Evolutionary conservation across 2,113 vertebrate species (phyloP).

Genomic region (Trichechus manatus): DNA sequence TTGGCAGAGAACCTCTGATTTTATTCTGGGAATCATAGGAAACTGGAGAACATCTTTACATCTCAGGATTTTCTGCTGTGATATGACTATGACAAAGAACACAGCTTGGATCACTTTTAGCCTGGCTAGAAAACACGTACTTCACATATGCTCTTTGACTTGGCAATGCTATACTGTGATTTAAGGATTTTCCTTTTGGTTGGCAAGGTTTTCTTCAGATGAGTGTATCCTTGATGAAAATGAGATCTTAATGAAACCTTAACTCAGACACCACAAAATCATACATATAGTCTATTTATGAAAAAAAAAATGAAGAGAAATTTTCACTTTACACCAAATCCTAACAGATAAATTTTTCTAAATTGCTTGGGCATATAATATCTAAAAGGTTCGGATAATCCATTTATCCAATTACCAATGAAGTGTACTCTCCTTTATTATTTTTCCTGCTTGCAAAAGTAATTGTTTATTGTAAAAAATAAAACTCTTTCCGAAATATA

Average conservation of each 20-base stretch:
- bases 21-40: conserved; percentile 48
- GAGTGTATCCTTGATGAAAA: conserved; percentile 61
- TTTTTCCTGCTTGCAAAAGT: conserved; percentile 14
- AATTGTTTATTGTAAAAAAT: background rate
- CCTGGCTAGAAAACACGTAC: conserved; percentile 9
- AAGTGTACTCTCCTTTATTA: background rate
- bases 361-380: conserved; percentile 2
- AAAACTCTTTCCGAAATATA: background rate
- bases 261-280: conserved; percentile 42
- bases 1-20: conserved; percentile 28
- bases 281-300: background rate
- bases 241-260: conserved; percentile 71
- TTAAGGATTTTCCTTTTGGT: conserved; percentile 63
- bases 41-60: conserved; percentile 62
- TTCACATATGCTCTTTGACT: conserved; percentile 69
- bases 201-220: conserved; percentile 50
- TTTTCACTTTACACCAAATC: background rate
- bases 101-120: conserved; percentile 20
- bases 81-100: conserved; percentile 45
- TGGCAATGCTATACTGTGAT: conserved; percentile 46
- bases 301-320: background rate
- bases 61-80: conserved; percentile 33
- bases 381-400: background rate
- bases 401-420: background rate
- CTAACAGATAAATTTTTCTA: background rate